Percentiles rank a stretch among this genome's conserved stretches.
Conservation (phyloP, 2,888 invertebrate genomes). For the Megamerina dolium region DNA sequence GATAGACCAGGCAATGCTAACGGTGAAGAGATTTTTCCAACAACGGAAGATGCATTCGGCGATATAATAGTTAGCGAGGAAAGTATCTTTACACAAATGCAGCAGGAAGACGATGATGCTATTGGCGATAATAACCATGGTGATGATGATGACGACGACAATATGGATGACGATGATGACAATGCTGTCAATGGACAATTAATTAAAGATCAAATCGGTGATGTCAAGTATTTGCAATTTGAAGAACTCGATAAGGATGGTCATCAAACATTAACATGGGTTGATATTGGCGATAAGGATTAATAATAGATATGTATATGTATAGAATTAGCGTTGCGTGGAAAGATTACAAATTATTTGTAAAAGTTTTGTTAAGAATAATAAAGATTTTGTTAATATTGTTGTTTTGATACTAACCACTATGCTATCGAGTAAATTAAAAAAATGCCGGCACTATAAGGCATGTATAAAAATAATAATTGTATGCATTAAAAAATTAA, state of each 20-base stretch:
- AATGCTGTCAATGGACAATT: conserved; percentile 19
- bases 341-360: no score
- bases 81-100: conserved; percentile 4
- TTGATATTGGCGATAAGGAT: conserved; percentile 25
- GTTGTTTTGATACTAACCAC: no score
- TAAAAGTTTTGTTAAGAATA: no score
- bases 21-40: no score
- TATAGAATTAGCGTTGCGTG: no score
- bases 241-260: conserved; percentile 29
- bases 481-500: no score
- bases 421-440: no score
- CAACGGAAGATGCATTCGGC: conserved; percentile 12
- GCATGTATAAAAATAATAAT: no score
- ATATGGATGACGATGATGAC: conserved; percentile 13
- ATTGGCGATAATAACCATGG: conserved; percentile 7
- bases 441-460: no score
- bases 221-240: conserved; percentile 30
- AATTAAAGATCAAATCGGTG: conserved; percentile 26
- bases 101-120: conserved; percentile 13
- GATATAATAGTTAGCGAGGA: conserved; percentile 11
- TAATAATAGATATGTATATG: no score
- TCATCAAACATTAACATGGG: conserved; percentile 29
- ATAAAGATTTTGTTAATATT: no score
- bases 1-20: not conserved
- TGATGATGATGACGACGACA: no score